These are phyloP conservation scores for Enteromius trimaculatus DNA, from an alignment of 2,797 vertebrate genomes.

Conservation along the genomic window DNA sequence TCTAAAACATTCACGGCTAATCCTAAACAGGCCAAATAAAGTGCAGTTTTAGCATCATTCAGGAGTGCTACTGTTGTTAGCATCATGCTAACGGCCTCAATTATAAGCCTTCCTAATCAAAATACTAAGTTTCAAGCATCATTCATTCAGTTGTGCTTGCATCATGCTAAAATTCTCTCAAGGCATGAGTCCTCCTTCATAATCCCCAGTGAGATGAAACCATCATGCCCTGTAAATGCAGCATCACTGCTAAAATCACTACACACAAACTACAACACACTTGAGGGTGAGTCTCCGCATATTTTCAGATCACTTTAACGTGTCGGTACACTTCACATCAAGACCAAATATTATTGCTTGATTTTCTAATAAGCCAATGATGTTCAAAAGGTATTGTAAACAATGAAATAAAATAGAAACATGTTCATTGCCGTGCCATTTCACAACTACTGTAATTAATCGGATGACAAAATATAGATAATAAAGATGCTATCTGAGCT, in stretches of 20 bases:
- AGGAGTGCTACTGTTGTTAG: neutral
- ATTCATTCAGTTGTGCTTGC: neutral
- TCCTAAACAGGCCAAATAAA: too few species aligned
- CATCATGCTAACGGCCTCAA: neutral
- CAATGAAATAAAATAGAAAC: neutral
- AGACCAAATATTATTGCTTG: neutral
- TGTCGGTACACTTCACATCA: neutral
- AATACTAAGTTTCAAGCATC: neutral
- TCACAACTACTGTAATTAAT: neutral
- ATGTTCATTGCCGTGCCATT: neutral
- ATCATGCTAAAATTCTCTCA: slow-evolving; percentile 25
- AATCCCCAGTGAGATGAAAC: slow-evolving; percentile 3
- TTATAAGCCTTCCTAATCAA: neutral
- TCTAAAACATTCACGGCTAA: too few species aligned
- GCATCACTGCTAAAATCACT: slow-evolving; percentile 23
- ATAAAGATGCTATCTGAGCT: neutral
- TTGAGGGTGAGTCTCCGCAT: neutral
- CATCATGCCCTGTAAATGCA: slow-evolving; percentile 29
- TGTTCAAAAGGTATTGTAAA: neutral
- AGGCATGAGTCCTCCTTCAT: slow-evolving; percentile 2
- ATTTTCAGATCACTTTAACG: neutral
- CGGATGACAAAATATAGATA: neutral
- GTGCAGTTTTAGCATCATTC: neutral
- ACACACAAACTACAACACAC: slow-evolving; percentile 13
- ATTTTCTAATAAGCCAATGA: neutral